Evolutionary conservation across 1,140 invertebrate genomes (phyloP), one percentile per base, ranked within the genome.

Genomic region (Drosophila ananassae): DNA sequence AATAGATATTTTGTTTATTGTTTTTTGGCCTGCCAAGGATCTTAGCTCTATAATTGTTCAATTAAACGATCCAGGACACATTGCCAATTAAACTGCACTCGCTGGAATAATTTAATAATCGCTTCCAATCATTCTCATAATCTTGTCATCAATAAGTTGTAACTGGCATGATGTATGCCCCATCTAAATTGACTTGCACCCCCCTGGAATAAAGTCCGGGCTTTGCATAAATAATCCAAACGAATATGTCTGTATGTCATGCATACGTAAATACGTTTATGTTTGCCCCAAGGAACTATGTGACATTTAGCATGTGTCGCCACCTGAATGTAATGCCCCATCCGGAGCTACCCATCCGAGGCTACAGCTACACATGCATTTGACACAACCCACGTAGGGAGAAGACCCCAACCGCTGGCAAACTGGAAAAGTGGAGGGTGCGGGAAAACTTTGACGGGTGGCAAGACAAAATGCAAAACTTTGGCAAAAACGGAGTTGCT

Each of bases 271-370:
- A 37, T 69, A 51, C 34, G 46, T 66, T 24, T 50, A 64, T 32
- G 47, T 52, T n/a, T 44, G 63, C 25, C 59, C 22, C 47, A 47
- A 64, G 62, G 69, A 87, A 89, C 83, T 73, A 89, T 87, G 84
- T 69, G 84, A 89, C 83, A 89, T 83, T 73, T 58, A 60, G 73
- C 83, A 89, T 89, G 79, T 89, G 83, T 89, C 84, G 83, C 79
- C 83, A 89, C 83, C 83, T 89, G 83, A 60, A 50, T 77, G 83
- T 89, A 89, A 89, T 89, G 83, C 74, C 75, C 63, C 60, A 76
- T 9, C 69, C 13, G 32, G 17, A 17, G 17, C 17, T 17, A 17
- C 17, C 17, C 12, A 22, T 12, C 75, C 63, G 13, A 51, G 73
- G 44, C 69, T 30, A 52, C 28, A 44, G 66, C 66, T 69, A 89